Evolutionary conservation across 2,113 vertebrate species (phyloP).

Genomic region (Charadrius vociferus): DNA sequence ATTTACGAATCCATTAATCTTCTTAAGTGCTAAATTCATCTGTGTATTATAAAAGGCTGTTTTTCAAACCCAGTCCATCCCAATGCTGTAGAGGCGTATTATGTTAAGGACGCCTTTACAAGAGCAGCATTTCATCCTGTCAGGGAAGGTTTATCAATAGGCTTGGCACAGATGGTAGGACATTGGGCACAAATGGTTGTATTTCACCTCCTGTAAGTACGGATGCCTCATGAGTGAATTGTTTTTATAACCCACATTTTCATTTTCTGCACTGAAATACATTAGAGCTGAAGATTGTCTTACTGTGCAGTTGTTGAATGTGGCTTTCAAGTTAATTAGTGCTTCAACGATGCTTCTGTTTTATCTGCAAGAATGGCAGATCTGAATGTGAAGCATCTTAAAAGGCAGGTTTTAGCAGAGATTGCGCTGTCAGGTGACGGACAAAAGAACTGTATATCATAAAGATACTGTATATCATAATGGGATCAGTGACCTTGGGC

Average conservation of each 20-base stretch:
- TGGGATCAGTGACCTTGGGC: background rate
- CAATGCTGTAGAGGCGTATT: conserved; percentile 26
- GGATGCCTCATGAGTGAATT: background rate
- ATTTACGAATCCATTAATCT: conserved; percentile 81
- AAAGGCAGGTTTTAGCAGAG: conserved; percentile 1
- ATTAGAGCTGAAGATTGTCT: background rate
- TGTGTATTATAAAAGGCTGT: conserved; percentile 56
- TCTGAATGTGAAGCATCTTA: background rate
- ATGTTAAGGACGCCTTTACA: conserved; percentile 47
- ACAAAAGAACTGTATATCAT: background rate
- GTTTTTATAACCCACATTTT: background rate
- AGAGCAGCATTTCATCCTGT: conserved; percentile 24
- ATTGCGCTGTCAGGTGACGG: background rate
- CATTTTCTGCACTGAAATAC: background rate
- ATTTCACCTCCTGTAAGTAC: background rate
- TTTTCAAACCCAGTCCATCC: conserved; percentile 62
- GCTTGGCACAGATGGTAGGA: conserved; percentile 16
- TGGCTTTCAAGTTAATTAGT: conserved; percentile 21
- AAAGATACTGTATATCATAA: no score
- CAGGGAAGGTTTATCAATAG: conserved; percentile 21
- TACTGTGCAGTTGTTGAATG: background rate
- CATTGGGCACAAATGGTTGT: background rate
- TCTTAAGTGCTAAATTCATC: conserved; percentile 75
- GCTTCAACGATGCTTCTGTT: conserved; percentile 16
- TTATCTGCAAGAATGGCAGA: background rate